phyloP scores from a whole-genome alignment of 2,888 invertebrate genomes.

The Ceramica pisi region DNA sequence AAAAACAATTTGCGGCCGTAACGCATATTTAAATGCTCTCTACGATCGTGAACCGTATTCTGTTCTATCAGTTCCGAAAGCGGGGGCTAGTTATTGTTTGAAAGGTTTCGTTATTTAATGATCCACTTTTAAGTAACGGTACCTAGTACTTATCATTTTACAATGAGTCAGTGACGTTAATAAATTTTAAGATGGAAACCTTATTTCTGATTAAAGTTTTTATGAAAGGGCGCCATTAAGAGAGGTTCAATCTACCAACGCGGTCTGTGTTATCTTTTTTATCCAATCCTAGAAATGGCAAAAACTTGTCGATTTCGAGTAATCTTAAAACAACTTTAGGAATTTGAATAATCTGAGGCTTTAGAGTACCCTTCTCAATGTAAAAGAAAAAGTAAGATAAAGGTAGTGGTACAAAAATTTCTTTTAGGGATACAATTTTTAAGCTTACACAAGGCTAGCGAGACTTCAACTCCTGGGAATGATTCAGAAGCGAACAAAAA shows the following conservation, averaged over 20 bases:
- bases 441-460: neutral
- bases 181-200: neutral
- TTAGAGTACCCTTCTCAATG: constrained; percentile 17
- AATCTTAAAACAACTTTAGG: constrained; percentile 23
- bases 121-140: no score
- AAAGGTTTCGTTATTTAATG: no score
- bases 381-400: constrained; percentile 15
- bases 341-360: constrained; percentile 44
- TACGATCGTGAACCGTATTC: no score
- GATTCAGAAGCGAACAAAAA: constrained; percentile 10
- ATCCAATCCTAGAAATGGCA: constrained; percentile 7
- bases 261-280: neutral
- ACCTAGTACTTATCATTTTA: no score
- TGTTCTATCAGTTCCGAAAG: no score
- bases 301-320: constrained; percentile 25
- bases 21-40: no score
- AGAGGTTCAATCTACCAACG: neutral
- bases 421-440: constrained; percentile 20
- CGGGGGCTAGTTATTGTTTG: neutral
- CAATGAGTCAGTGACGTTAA: neutral
- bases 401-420: neutral
- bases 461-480: constrained; percentile 21
- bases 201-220: neutral
- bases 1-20: no score
- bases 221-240: neutral